Conservation (phyloP, 2,113 vertebrate genomes). For the Empidonax traillii region DNA sequence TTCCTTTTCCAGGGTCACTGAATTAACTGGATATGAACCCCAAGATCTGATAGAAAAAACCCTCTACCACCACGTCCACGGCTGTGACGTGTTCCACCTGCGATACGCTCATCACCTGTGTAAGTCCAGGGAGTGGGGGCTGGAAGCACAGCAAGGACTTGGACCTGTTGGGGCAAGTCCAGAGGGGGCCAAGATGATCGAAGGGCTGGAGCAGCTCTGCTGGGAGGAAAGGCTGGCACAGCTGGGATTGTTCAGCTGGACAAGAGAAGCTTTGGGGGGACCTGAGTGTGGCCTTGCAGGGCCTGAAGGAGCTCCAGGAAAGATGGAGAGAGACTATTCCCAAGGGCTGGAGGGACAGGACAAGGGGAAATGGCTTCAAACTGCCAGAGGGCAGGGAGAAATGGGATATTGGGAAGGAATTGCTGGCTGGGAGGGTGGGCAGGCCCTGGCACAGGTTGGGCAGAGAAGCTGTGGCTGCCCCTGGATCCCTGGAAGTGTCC, state of each 20-base stretch:
- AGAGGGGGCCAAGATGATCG: neutral
- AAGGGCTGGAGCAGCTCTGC: neutral
- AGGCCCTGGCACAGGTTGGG: accelerated
- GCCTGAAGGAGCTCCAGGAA: neutral
- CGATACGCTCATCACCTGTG: conserved; percentile 88
- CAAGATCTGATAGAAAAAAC: conserved; percentile 97
- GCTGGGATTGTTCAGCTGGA: neutral
- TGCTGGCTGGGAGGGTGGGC: accelerated
- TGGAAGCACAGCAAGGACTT: neutral
- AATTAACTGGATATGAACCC: conserved; percentile 92
- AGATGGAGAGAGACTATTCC: neutral
- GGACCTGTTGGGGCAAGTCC: neutral
- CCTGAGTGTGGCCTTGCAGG: neutral
- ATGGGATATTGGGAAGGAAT: neutral
- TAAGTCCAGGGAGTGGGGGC: conserved; percentile 73
- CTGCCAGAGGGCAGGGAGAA: neutral
- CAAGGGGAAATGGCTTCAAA: neutral
- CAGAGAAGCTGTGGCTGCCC: neutral
- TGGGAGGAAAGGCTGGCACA: neutral
- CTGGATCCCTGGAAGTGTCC: neutral
- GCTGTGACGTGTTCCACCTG: conserved; percentile 90
- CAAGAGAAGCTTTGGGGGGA: neutral
- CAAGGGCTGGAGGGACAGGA: neutral
- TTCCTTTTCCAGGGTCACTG: conserved; percentile 83
- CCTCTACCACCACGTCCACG: conserved; percentile 91